Percentiles rank a stretch among this genome's conserved stretches.
Conservation (phyloP, 2,797 vertebrate species). For the Eurystomus glaucurus region DNA sequence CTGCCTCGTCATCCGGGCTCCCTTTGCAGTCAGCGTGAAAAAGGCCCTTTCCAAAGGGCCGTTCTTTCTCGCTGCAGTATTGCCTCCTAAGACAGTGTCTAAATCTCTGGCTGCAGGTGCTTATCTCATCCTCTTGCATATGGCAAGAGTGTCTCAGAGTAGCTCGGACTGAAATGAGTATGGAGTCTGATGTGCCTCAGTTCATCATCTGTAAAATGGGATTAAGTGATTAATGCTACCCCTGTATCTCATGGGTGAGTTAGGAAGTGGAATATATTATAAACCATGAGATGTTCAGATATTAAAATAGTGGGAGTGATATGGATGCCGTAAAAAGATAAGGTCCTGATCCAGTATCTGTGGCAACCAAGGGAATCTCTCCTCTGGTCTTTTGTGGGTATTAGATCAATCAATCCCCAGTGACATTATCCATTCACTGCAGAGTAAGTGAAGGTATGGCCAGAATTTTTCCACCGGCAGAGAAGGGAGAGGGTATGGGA, state of each 20-base stretch:
- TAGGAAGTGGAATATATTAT: conserved; percentile 60
- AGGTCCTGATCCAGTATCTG: conserved; percentile 80
- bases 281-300: conserved; percentile 59
- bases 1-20: not conserved
- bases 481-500: conserved; percentile 79
- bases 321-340: conserved; percentile 75
- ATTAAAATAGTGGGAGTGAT: conserved; percentile 71
- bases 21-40: not conserved
- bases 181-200: conserved; percentile 51
- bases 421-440: conserved; percentile 79
- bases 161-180: conserved; percentile 35
- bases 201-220: conserved; percentile 76
- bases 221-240: conserved; percentile 75
- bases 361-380: conserved; percentile 79
- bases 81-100: not conserved
- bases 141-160: conserved; percentile 40
- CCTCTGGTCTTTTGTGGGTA: conserved; percentile 77
- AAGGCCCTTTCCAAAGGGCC: not conserved
- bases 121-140: conserved; percentile 49
- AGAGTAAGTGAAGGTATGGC: conserved; percentile 79
- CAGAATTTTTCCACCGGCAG: conserved; percentile 78
- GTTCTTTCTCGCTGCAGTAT: not conserved
- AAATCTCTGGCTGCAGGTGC: conserved; percentile 65
- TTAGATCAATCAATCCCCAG: conserved; percentile 80
- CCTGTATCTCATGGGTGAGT: conserved; percentile 45